Evolutionary conservation across 2,797 vertebrate species (phyloP).

Genomic region (Coreius guichenoti): DNA sequence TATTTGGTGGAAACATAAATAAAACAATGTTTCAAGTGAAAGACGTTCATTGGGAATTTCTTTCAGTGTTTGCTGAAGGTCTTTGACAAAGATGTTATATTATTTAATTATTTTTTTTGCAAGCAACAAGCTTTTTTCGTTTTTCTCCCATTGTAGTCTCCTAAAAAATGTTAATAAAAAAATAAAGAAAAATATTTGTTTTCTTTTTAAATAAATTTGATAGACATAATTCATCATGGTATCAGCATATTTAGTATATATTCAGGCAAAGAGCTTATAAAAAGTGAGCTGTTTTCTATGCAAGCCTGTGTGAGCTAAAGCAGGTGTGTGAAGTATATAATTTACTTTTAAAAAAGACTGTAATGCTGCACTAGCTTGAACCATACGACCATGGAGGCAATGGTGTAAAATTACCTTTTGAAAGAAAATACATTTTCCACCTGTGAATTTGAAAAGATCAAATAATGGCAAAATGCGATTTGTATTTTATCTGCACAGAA

Average conservation of each 20-base stretch:
- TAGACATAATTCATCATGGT: not conserved
- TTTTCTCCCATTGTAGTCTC: not conserved
- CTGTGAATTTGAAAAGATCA: slow-evolving; percentile 43
- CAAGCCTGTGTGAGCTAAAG: slow-evolving; percentile 2
- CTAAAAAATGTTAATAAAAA: too few species aligned
- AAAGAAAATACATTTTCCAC: slow-evolving; percentile 48
- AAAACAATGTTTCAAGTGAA: not conserved
- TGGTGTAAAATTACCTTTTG: slow-evolving; percentile 25
- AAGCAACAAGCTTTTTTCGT: not conserved
- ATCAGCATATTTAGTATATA: not conserved
- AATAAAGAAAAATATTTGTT: too few species aligned
- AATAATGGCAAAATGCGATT: slow-evolving; percentile 48
- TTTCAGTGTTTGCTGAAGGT: not conserved
- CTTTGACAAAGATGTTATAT: not conserved
- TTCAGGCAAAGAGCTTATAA: not conserved
- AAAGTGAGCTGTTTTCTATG: not conserved
- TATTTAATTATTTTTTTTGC: not conserved
- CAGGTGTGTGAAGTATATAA: slow-evolving; percentile 7
- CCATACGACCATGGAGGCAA: not conserved
- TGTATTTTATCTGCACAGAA: slow-evolving; percentile 41
- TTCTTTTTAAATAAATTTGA: not conserved
- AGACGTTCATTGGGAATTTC: not conserved
- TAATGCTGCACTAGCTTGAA: slow-evolving; percentile 22
- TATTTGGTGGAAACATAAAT: not conserved
- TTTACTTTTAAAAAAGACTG: slow-evolving; percentile 12